Conservation (phyloP, 1,140 invertebrate species). For the Drosophila hydei region DNA sequence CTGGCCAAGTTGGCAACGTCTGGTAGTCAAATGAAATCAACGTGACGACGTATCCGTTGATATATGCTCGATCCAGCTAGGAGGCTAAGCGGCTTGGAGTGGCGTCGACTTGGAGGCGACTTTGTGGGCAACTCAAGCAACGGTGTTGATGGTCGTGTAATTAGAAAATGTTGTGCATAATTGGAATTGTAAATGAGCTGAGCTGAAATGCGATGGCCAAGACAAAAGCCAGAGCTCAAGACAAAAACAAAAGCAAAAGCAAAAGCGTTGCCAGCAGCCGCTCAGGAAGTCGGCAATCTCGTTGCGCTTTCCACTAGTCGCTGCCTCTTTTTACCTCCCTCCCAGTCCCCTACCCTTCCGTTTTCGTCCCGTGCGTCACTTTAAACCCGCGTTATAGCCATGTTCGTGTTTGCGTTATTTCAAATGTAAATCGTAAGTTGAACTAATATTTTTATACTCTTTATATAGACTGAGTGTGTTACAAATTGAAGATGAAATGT, state of each 20-base stretch:
- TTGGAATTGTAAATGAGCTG: constrained; percentile 82
- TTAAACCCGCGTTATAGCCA: constrained; percentile 23
- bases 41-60: constrained; percentile 72
- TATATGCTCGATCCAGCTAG: constrained; percentile 31
- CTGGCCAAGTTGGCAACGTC: constrained; percentile 47
- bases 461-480: not conserved
- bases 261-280: constrained; percentile 22
- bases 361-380: not conserved
- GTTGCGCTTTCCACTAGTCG: constrained; percentile 36
- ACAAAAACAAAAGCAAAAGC: constrained; percentile 11
- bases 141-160: constrained; percentile 79
- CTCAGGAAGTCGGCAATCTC: constrained; percentile 54
- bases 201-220: constrained; percentile 54
- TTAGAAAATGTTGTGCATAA: constrained; percentile 83
- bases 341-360: not conserved
- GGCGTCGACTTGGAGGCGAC: not conserved
- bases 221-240: constrained; percentile 24
- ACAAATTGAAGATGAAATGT: not conserved
- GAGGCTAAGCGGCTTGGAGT: not conserved
- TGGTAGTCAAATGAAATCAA: constrained; percentile 78
- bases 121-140: constrained; percentile 6
- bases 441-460: constrained; percentile 55
- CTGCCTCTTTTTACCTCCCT: not conserved
- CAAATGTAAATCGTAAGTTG: constrained; percentile 67
- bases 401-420: constrained; percentile 76